Percentiles rank a stretch among this genome's conserved stretches.
phyloP scores from a whole-genome alignment of 2,888 invertebrate species.

The Drosophila nr. perissopoda region DNA sequence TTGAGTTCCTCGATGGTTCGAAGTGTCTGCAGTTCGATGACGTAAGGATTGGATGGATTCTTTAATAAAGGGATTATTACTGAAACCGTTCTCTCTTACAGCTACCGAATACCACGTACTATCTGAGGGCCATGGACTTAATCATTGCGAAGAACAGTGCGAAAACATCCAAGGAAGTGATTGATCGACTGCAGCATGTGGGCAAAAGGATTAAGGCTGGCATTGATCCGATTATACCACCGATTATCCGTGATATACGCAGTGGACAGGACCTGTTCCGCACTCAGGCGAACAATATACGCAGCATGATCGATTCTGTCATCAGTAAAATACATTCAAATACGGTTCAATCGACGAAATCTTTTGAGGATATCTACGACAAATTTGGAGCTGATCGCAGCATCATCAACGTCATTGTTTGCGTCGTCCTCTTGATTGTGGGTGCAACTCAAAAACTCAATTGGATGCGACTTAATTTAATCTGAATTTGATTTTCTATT shows the following conservation, averaged over 20 bases:
- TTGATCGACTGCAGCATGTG: conserved; percentile 40
- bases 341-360: conserved; percentile 40
- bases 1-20: conserved; percentile 58
- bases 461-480: background rate
- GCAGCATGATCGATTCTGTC: conserved; percentile 56
- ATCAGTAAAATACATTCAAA: conserved; percentile 53
- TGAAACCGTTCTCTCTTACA: conserved; percentile 10
- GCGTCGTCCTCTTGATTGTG: conserved; percentile 59
- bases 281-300: conserved; percentile 45
- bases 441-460: background rate
- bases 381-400: conserved; percentile 60
- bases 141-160: conserved; percentile 18
- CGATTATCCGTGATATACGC: conserved; percentile 49
- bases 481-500: background rate
- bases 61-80: background rate
- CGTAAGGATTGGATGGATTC: conserved; percentile 20
- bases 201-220: conserved; percentile 36
- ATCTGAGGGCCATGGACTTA: conserved; percentile 29
- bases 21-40: conserved; percentile 56
- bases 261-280: conserved; percentile 46
- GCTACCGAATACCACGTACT: conserved; percentile 49
- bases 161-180: conserved; percentile 27
- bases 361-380: conserved; percentile 63
- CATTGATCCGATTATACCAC: conserved; percentile 45
- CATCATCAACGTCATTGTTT: conserved; percentile 51